Conservation (phyloP, 2,797 vertebrate genomes). For the Semotilus atromaculatus region DNA sequence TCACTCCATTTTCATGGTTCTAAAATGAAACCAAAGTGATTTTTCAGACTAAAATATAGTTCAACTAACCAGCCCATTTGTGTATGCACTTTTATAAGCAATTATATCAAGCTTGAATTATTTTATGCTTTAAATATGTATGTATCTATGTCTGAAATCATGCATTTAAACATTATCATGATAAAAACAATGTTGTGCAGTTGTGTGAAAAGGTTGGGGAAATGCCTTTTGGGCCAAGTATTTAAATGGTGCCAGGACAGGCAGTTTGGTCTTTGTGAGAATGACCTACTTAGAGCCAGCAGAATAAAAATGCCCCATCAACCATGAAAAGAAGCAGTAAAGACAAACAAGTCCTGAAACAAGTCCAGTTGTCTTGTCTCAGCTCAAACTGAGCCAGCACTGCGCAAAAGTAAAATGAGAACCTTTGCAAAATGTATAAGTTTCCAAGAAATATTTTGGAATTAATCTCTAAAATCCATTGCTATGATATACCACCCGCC, state of each 20-base stretch:
- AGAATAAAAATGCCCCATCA: conserved; percentile 55
- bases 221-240: conserved; percentile 28
- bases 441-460: conserved; percentile 67
- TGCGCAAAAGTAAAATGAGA: background rate
- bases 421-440: conserved; percentile 25
- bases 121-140: background rate
- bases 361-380: conserved; percentile 60
- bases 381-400: background rate
- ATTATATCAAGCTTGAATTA: background rate
- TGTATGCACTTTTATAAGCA: background rate
- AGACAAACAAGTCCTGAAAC: too few species aligned
- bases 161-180: background rate
- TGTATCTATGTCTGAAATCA: background rate
- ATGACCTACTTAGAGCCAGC: conserved; percentile 67
- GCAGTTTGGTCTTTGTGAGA: conserved; percentile 51
- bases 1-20: background rate
- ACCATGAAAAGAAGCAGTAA: conserved; percentile 61
- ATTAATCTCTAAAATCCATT: conserved; percentile 51
- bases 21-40: conserved; percentile 1
- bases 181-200: background rate
- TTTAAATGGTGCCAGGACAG: conserved; percentile 52
- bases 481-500: conserved; percentile 69
- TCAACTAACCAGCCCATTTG: background rate
- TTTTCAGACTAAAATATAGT: background rate
- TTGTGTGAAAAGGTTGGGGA: background rate